These are phyloP conservation scores for Hyalella azteca DNA, from an alignment of 2,888 invertebrate genomes.

Conservation along the genomic window DNA sequence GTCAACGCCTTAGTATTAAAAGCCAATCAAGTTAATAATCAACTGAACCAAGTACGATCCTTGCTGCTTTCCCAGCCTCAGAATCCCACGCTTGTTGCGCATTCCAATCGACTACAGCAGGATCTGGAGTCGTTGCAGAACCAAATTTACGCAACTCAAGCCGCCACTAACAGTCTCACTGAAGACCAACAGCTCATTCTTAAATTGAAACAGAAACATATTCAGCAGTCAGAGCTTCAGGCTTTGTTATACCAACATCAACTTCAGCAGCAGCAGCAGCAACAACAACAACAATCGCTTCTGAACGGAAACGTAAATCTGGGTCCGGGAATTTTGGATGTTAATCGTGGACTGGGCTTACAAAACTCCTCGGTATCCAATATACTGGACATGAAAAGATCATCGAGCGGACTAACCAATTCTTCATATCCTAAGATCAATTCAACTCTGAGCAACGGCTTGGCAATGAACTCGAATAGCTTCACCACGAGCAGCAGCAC, in stretches of 20 bases:
- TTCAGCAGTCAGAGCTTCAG: neutral
- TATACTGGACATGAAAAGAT: neutral
- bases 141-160: neutral
- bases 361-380: neutral
- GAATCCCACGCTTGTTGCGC: neutral
- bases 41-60: neutral
- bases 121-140: neutral
- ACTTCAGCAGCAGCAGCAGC: neutral
- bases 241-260: neutral
- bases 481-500: neutral
- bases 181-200: conserved; percentile 10
- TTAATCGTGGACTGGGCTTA: neutral
- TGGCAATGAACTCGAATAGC: conserved; percentile 1
- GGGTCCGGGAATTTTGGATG: neutral
- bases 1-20: neutral
- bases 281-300: neutral
- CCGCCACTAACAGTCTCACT: neutral
- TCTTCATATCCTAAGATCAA: neutral
- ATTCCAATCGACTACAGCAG: neutral
- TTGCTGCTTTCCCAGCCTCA: neutral
- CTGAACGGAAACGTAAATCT: neutral
- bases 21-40: neutral
- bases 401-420: neutral
- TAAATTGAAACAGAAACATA: neutral
- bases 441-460: neutral